Evolutionary conservation across 2,888 invertebrate species (phyloP).

Genomic region (Drosophila macrospina): DNA sequence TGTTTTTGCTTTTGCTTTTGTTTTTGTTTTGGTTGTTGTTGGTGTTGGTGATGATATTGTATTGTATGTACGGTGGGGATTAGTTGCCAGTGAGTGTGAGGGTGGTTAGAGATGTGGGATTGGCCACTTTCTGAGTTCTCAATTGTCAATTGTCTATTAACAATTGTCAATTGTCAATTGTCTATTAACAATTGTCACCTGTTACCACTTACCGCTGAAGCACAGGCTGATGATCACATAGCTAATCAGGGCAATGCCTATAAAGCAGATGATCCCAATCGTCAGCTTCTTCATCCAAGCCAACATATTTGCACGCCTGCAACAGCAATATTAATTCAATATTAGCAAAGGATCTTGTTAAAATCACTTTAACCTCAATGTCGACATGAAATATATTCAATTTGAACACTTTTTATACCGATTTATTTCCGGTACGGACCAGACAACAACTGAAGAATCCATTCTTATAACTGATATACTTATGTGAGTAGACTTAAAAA

Average conservation of each 20-base stretch:
- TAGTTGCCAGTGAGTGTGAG: conserved; percentile 41
- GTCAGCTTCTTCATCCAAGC: conserved; percentile 85
- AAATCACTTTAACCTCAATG: conserved; percentile 20
- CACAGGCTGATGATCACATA: conserved; percentile 84
- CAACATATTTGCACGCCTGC: conserved; percentile 81
- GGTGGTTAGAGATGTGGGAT: conserved; percentile 33
- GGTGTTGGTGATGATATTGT: conserved; percentile 3
- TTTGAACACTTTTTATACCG: conserved; percentile 5
- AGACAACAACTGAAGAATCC: neutral
- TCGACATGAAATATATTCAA: conserved; percentile 8
- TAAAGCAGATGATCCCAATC: conserved; percentile 83
- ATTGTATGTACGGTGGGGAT: conserved; percentile 9
- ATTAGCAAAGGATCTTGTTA: neutral
- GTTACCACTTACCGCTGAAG: conserved; percentile 82
- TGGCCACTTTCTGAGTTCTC: neutral
- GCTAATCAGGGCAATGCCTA: conserved; percentile 83
- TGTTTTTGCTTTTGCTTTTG: no score
- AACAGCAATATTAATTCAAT: conserved; percentile 14
- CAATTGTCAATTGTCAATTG: no score
- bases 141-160: conserved; percentile 7
- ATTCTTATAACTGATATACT: neutral
- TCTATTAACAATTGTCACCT: conserved; percentile 13
- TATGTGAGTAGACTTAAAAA: neutral
- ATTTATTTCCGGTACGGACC: neutral
- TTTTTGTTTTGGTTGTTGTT: no score